Evolutionary conservation across 2,797 vertebrate species (phyloP), one percentile per base, ranked within the genome.

Genomic region (Esox masquinongy): DNA sequence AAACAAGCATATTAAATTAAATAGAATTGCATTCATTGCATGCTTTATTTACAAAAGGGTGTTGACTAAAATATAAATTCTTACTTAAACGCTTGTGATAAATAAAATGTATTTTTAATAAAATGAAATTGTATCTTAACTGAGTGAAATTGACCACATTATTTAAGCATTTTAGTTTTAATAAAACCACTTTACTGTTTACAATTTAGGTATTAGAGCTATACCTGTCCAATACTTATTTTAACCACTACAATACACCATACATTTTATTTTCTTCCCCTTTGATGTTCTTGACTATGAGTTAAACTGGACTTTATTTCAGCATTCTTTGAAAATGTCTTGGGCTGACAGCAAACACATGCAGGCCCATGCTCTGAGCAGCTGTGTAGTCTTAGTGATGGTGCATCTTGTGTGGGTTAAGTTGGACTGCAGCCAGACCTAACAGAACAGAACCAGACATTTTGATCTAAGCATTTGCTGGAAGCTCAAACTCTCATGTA

Each of bases 341-440:
- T 76, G 81, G 76, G 83, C 84, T 85, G 82, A 85, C 83, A 76
- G 80, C 75, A 79, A 88, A 82, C 86, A 87, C 81, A 89, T 88
- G 84, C 82, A 82, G 80, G 69, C 53, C 79, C 75, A 80, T 82
- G 82, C 79, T 85, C 79, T 90, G 80, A 90, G 90, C 86, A 86
- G 87, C 85, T 89, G 85, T 80, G 88, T 83, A 85, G 82, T 93
- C 88, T 34, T 2, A 90, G 88, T 80, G 80, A 81, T 84, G 88
- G 89, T 83, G 79, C 90, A 86, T 87, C 87, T 82, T 82, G 81
- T n/a, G 67, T 39, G 39, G 67, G 4, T 34, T 39, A 9, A 68
- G 16, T 22, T 39, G 67, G 36, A 68, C 67, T 36, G 67, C 34
- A 64, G 61, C 26, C 61, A 64, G 61, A 26, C 14, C 51, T 53